phyloP scores from a whole-genome alignment of 2,888 invertebrate genomes.

The Neria commutata region DNA sequence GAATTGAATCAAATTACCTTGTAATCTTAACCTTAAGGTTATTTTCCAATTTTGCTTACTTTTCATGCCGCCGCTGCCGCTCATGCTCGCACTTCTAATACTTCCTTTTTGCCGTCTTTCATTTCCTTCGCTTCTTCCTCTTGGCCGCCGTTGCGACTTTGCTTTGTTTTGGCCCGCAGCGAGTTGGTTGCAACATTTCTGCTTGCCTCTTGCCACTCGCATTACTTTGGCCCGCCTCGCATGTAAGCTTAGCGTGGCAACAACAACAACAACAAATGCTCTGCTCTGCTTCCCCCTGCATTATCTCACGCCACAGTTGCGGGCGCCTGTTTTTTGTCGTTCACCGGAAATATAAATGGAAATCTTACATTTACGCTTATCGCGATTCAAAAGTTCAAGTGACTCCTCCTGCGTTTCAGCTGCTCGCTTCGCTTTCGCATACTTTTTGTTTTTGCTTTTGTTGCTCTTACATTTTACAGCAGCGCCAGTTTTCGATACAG shows the following conservation, averaged over 20 bases:
- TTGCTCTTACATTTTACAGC: too few species aligned
- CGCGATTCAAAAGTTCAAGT: conserved; percentile 58
- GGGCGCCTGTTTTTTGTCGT: conserved; percentile 39
- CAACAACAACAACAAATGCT: too few species aligned
- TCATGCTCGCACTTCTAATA: conserved; percentile 42
- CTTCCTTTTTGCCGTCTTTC: conserved; percentile 40
- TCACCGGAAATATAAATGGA: conserved; percentile 47
- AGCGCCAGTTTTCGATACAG: conserved; percentile 3
- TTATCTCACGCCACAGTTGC: too few species aligned
- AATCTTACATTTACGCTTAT: conserved; percentile 54
- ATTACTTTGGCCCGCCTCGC: conserved; percentile 23
- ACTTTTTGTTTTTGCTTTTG: neutral
- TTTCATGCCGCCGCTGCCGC: conserved; percentile 38
- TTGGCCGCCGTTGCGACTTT: conserved; percentile 9
- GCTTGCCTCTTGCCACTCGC: conserved; percentile 25
- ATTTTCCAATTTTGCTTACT: conserved; percentile 47
- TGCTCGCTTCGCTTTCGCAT: neutral
- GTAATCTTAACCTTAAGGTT: conserved; percentile 61
- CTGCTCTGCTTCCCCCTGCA: too few species aligned
- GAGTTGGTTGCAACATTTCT: conserved; percentile 17
- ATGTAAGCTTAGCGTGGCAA: too few species aligned
- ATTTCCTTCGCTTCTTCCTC: conserved; percentile 17
- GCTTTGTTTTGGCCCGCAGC: conserved; percentile 6
- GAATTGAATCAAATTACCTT: conserved; percentile 63
- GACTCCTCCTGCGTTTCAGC: conserved; percentile 39